These are phyloP conservation scores for Idaea aversata DNA, from an alignment of 2,888 invertebrate genomes.

Conservation along the genomic window DNA sequence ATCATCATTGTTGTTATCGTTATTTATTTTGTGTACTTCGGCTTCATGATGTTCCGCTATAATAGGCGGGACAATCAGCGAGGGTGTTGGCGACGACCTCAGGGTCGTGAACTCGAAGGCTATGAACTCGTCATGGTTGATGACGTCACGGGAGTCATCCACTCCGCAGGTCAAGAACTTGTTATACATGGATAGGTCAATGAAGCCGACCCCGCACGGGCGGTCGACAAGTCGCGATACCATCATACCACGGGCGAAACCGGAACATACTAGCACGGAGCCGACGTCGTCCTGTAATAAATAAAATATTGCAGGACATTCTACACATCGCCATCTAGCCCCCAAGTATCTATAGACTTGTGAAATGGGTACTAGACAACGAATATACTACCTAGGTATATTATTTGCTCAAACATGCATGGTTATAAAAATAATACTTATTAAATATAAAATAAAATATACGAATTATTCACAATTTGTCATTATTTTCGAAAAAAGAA, in stretches of 20 bases:
- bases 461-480: too few species aligned
- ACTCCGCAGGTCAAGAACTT: slow-evolving; percentile 71
- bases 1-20: not conserved
- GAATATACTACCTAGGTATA: too few species aligned
- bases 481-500: too few species aligned
- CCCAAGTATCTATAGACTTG: not conserved
- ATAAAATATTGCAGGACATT: too few species aligned
- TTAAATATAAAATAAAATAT: too few species aligned
- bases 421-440: too few species aligned
- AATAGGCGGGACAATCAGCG: slow-evolving; percentile 11
- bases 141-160: slow-evolving; percentile 64
- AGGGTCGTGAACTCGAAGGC: slow-evolving; percentile 38
- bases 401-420: too few species aligned
- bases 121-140: slow-evolving; percentile 45
- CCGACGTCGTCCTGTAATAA: slow-evolving; percentile 64
- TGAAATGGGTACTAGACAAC: not conserved
- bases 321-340: too few species aligned
- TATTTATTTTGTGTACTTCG: not conserved
- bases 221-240: slow-evolving; percentile 62
- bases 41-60: not conserved
- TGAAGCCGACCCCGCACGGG: slow-evolving; percentile 65
- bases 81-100: slow-evolving; percentile 13
- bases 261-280: slow-evolving; percentile 56
- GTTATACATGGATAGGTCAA: slow-evolving; percentile 50
- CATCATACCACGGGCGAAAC: slow-evolving; percentile 63